These are phyloP conservation scores for Chironomus riparius DNA, from an alignment of 2,888 invertebrate genomes.

Conservation along the genomic window DNA sequence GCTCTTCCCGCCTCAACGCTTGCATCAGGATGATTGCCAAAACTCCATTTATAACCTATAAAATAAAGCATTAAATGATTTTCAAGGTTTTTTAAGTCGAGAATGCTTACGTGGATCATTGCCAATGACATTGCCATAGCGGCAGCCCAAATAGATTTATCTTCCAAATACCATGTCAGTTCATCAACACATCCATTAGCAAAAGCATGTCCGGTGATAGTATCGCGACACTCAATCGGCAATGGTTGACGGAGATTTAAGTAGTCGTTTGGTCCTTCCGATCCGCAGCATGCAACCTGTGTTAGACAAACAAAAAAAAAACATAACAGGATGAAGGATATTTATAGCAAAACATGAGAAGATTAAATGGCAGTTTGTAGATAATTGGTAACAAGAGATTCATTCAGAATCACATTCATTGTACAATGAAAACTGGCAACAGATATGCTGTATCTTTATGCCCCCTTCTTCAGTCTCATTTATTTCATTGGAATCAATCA, in stretches of 20 bases:
- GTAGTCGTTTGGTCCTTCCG: slow-evolving; percentile 77
- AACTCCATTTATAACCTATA: slow-evolving; percentile 59
- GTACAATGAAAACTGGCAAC: background rate
- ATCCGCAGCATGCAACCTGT: slow-evolving; percentile 84
- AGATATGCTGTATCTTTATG: background rate
- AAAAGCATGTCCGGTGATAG: slow-evolving; percentile 80
- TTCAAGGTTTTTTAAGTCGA: background rate
- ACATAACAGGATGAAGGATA: background rate
- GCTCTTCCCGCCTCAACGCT: slow-evolving; percentile 67
- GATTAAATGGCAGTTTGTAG: background rate
- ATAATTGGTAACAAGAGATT: background rate
- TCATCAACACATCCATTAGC: slow-evolving; percentile 83
- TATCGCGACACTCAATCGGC: slow-evolving; percentile 75
- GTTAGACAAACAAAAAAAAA: background rate
- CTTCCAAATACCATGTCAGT: slow-evolving; percentile 79
- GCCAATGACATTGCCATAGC: slow-evolving; percentile 68
- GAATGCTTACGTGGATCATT: slow-evolving; percentile 61
- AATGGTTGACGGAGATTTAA: slow-evolving; percentile 65
- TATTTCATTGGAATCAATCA: background rate
- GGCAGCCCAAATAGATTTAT: slow-evolving; percentile 73
- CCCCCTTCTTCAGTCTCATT: no score
- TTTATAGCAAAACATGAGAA: background rate
- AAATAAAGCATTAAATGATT: slow-evolving; percentile 27
- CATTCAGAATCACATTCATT: background rate
- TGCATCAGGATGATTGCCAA: slow-evolving; percentile 61